Evolutionary conservation across 2,888 invertebrate species (phyloP).

Genomic region (Boloria selene): DNA sequence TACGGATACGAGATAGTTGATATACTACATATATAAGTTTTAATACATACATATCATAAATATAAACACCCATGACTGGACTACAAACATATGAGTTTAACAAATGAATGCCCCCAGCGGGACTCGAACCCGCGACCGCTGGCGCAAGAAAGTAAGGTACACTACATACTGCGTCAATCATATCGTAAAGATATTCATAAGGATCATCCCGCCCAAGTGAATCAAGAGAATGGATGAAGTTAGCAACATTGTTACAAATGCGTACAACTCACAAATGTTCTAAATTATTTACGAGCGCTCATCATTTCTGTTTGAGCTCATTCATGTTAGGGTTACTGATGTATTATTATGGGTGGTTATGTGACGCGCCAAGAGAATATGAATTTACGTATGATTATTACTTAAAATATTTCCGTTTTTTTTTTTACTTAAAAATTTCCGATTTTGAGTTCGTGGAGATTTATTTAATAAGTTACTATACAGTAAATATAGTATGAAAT

Average conservation of each 20-base stretch:
- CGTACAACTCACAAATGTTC: constrained; percentile 26
- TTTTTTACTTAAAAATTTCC: neutral
- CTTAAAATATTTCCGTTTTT: neutral
- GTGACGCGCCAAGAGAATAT: constrained; percentile 14
- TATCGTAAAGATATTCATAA: neutral
- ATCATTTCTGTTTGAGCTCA: constrained; percentile 39
- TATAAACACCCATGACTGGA: too few relatives aligned
- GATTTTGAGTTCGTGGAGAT: too few relatives aligned
- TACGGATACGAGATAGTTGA: too few relatives aligned
- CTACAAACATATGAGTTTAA: too few relatives aligned
- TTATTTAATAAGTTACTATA: too few relatives aligned
- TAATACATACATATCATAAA: too few relatives aligned
- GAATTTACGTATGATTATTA: constrained; percentile 6
- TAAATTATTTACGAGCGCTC: constrained; percentile 35
- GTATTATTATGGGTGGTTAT: constrained; percentile 28
- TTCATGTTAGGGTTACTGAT: constrained; percentile 34
- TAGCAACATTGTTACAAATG: constrained; percentile 36
- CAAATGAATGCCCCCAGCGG: too few relatives aligned
- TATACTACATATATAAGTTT: too few relatives aligned
- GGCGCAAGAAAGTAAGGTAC: too few relatives aligned
- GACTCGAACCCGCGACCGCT: too few relatives aligned
- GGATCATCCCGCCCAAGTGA: neutral
- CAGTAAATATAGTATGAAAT: too few relatives aligned
- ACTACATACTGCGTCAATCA: too few relatives aligned
- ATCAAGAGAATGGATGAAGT: constrained; percentile 16